A percentile compares a stretch with the other conserved stretches of the same genome.
Evolutionary conservation across 2,888 invertebrate species (phyloP).

Genomic region (Abscondita cerata): DNA sequence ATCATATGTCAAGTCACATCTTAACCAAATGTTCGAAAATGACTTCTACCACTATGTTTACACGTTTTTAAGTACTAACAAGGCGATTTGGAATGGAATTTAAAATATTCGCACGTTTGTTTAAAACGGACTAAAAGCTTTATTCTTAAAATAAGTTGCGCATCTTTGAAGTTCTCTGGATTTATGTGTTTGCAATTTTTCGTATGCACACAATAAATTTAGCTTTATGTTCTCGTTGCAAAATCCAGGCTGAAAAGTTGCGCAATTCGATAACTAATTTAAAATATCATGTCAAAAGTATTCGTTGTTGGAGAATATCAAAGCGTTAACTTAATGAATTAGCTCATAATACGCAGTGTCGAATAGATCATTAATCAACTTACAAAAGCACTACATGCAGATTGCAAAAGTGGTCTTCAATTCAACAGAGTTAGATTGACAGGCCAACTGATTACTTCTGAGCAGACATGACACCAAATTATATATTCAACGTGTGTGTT

Average conservation of each 20-base stretch:
- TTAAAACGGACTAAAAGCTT: conserved; percentile 3
- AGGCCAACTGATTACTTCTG: conserved; percentile 35
- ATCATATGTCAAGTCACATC: conserved; percentile 32
- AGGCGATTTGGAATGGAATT: conserved; percentile 23
- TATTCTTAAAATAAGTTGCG: not conserved
- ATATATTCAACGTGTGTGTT: conserved; percentile 50
- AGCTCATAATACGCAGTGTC: conserved; percentile 36
- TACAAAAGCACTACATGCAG: conserved; percentile 43
- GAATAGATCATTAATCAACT: conserved; percentile 45
- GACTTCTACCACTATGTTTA: conserved; percentile 24
- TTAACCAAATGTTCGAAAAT: conserved; percentile 29
- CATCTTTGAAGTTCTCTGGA: not conserved
- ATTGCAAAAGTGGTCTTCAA: conserved; percentile 36
- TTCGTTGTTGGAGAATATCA: conserved; percentile 25
- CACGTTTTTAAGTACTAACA: conserved; percentile 24
- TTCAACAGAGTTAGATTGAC: conserved; percentile 38
- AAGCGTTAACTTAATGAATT: conserved; percentile 43
- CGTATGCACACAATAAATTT: too few species aligned
- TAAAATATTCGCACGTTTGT: conserved; percentile 35
- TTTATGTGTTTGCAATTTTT: not conserved
- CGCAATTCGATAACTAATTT: not conserved
- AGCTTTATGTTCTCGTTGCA: too few species aligned
- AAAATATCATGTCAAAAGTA: not conserved
- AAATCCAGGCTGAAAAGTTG: too few species aligned
- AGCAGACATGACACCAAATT: conserved; percentile 42